Conservation (phyloP, 2,113 vertebrate genomes). For the Ceuthmochares aereus region DNA sequence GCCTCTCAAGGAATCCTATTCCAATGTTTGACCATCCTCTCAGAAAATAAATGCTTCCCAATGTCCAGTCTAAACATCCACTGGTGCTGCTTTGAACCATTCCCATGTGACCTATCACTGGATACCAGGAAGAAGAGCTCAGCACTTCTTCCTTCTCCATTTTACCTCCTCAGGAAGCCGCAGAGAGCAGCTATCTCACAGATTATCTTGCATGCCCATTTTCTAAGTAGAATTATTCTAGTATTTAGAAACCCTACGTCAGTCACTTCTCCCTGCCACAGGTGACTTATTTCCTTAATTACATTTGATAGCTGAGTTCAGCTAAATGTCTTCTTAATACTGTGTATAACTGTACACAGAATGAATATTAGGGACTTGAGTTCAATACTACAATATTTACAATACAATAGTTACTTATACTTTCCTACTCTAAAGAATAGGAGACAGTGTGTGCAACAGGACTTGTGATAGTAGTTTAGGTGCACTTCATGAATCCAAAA, state of each 20-base stretch:
- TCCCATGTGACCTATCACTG: accelerated
- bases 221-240: not conserved
- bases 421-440: not conserved
- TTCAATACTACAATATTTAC: not conserved
- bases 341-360: not conserved
- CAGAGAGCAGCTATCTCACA: not conserved
- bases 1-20: not conserved
- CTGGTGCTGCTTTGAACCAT: not conserved
- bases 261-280: not conserved
- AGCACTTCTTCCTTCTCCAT: not conserved
- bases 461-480: not conserved
- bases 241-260: not conserved
- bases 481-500: not conserved
- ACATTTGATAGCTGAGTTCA: not conserved
- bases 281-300: not conserved
- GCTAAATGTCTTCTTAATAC: not conserved
- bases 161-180: not conserved
- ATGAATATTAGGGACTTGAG: not conserved
- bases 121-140: not conserved
- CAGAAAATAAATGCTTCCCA: too few species aligned
- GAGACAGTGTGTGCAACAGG: not conserved
- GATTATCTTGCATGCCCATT: not conserved
- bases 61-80: not conserved
- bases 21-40: not conserved
- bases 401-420: not conserved